Evolutionary conservation across 2,113 vertebrate genomes (phyloP).

Genomic region (Lota lota): DNA sequence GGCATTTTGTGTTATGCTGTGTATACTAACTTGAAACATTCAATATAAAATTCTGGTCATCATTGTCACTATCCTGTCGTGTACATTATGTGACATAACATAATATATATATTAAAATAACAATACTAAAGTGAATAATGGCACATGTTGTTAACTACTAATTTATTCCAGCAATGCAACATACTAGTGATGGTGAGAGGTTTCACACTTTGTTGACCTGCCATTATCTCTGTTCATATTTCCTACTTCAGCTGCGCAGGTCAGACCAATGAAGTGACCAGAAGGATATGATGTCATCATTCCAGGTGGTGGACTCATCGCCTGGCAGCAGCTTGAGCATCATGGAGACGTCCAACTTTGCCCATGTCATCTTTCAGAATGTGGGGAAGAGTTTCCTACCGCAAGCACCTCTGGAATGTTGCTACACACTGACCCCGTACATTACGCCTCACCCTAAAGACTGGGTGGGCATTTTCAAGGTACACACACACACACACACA

Average conservation of each 20-base stretch:
- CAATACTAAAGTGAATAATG: no score
- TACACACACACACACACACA: constrained; percentile 46
- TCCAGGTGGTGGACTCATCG: constrained; percentile 83
- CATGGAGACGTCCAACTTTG: constrained; percentile 94
- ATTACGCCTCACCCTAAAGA: constrained; percentile 92
- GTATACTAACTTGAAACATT: no score
- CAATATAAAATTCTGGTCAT: no score
- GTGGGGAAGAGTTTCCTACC: constrained; percentile 96
- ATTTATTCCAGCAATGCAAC: no score
- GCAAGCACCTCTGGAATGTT: constrained; percentile 89
- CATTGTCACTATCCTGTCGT: no score
- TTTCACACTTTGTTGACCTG: no score
- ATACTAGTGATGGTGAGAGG: no score
- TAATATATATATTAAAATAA: no score
- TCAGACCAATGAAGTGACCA: constrained; percentile 61
- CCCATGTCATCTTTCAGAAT: constrained; percentile 98
- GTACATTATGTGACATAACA: no score
- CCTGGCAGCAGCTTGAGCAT: constrained; percentile 70
- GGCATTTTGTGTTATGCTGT: no score
- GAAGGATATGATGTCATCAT: constrained; percentile 82
- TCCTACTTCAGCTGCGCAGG: constrained; percentile 27
- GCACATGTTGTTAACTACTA: no score
- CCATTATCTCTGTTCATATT: background rate
- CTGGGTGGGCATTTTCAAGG: constrained; percentile 99
- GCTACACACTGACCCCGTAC: constrained; percentile 90